A percentile compares a stretch with the other conserved stretches of the same genome.
These are phyloP conservation scores for Deilephila elpenor DNA, from an alignment of 2,888 invertebrate species.

Conservation along the genomic window DNA sequence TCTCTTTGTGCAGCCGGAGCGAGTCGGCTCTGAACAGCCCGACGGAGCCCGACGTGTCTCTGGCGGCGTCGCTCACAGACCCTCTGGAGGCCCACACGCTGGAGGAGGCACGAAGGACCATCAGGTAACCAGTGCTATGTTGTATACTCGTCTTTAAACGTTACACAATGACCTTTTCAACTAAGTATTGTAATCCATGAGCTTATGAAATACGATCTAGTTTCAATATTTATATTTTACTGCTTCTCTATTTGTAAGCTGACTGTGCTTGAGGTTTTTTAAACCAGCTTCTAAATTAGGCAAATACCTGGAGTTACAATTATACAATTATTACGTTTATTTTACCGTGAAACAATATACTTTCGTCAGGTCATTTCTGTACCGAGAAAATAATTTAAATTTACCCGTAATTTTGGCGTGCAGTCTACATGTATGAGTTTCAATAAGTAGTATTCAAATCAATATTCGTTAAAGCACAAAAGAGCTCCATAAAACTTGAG, in stretches of 20 bases:
- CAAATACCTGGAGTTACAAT: no score
- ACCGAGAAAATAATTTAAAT: not conserved
- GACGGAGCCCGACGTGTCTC: slow-evolving; percentile 81
- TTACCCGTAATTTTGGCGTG: not conserved
- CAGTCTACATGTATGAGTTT: not conserved
- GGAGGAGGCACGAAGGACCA: slow-evolving; percentile 89
- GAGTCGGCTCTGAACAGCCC: slow-evolving; percentile 84
- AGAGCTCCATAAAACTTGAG: not conserved
- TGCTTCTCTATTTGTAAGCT: no score
- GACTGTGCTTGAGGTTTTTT: no score
- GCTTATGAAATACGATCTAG: no score
- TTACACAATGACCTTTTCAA: no score
- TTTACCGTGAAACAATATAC: no score
- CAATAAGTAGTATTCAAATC: not conserved
- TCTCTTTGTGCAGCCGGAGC: slow-evolving; percentile 73
- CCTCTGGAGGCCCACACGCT: slow-evolving; percentile 86
- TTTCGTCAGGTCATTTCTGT: no score
- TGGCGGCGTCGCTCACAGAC: slow-evolving; percentile 82
- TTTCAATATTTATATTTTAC: no score
- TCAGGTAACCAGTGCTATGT: slow-evolving; percentile 62
- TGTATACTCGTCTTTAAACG: not conserved
- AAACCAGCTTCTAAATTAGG: no score
- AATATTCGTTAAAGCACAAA: no score
- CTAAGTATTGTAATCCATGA: no score
- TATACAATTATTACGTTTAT: no score